phyloP scores from a whole-genome alignment of 1,140 invertebrate genomes.

The Lasioglossum baleicum region DNA sequence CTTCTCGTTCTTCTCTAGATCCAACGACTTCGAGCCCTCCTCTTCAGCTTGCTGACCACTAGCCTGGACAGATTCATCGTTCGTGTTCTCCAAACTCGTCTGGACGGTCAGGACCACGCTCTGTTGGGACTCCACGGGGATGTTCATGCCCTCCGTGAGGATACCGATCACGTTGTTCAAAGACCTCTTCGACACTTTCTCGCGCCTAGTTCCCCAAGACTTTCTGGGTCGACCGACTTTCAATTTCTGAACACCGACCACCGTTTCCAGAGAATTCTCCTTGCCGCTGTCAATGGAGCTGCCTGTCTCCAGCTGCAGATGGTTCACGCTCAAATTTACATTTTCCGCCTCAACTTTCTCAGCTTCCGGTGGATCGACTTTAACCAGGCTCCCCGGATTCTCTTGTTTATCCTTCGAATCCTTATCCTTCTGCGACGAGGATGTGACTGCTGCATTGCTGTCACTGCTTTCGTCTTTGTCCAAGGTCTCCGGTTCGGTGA shows the following conservation, averaged over 20 bases:
- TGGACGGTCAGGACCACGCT: slow-evolving; percentile 74
- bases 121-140: slow-evolving; percentile 71
- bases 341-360: slow-evolving; percentile 26
- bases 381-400: not conserved
- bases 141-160: slow-evolving; percentile 77
- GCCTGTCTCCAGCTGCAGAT: slow-evolving; percentile 74
- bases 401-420: not conserved
- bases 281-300: slow-evolving; percentile 78
- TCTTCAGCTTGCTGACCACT: slow-evolving; percentile 37
- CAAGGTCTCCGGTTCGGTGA: not conserved
- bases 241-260: slow-evolving; percentile 66
- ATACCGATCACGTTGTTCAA: slow-evolving; percentile 77
- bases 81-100: slow-evolving; percentile 63
- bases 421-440: not conserved
- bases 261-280: slow-evolving; percentile 74
- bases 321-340: slow-evolving; percentile 67
- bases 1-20: slow-evolving; percentile 21
- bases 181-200: slow-evolving; percentile 69
- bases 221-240: slow-evolving; percentile 74
- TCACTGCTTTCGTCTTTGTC: not conserved
- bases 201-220: slow-evolving; percentile 65
- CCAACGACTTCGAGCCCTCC: not conserved
- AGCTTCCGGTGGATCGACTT: not conserved
- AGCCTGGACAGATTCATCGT: slow-evolving; percentile 52
- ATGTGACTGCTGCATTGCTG: not conserved